Base-by-base conservation (phyloP, 2,888 invertebrate genomes). In the Aleiodes testaceus region DNA sequence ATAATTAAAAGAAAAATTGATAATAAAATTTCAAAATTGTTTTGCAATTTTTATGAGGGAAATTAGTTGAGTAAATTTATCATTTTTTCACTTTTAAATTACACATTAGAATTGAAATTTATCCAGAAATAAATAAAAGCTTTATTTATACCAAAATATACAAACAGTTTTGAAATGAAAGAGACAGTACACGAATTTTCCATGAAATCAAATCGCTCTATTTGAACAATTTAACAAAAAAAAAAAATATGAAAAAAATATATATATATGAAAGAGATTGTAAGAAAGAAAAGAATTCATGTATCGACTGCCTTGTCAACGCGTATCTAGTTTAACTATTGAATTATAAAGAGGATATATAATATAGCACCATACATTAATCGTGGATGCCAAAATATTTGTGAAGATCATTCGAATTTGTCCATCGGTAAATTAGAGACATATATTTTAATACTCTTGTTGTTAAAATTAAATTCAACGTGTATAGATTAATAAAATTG, bases 371-470 rank as follows among this genome's bases (percentile, higher is more conserved):
- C 36, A 59, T 6, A 18, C 16, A 59, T 59, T 59, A 36, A 42
- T 42, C 18, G 59, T 59, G 14, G 59, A 59, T 42, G 59, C 59
- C 59, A 59, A 59, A 59, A 59, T 18, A 14, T 59, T 59, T 16
- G 14, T 16, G 42, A 59, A 59, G 30, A 36, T 16, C 36, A 30
- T 16, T 14, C n/a, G 16, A 18, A 3, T 59, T 59, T 59, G 59
- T 59, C 59, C 59, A 59, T 59, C 42, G 5, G 42, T 36, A 67
- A 70, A 72, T 75, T 74, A 74, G 74, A 77, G 70, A 74, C 74
- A 77, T 77, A 75, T 77, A 75, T 36, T 77, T 77, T 77, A 75
- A 74, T 75, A 77, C 75, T 74, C 75, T 72, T 20, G 45, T 53
- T 73, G 74, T 75, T 74, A 74, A 70, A 71, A 70, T 72, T 63